Conservation (phyloP, 2,888 invertebrate genomes). For the Gibbula magus region DNA sequence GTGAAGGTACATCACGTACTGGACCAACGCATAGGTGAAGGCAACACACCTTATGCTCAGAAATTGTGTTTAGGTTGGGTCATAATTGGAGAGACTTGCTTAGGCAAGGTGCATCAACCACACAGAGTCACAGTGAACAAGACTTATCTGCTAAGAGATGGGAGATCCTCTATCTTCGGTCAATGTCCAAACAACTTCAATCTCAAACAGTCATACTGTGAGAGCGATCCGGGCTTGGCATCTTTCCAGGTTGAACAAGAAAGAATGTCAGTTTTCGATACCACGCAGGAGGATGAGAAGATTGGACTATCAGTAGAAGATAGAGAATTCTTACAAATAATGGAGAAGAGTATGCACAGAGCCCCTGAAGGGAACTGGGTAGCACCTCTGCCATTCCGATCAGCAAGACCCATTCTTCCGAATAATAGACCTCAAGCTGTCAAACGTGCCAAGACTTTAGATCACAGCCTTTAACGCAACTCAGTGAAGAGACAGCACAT, state of each 20-base stretch:
- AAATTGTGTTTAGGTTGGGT: conserved; percentile 36
- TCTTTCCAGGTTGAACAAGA: background rate
- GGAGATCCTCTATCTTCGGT: conserved; percentile 8
- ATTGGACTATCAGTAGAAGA: conserved; percentile 36
- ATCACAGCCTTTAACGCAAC: conserved; percentile 17
- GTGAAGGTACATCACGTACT: conserved; percentile 43
- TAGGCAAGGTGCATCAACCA: conserved; percentile 36
- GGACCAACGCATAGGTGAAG: conserved; percentile 34
- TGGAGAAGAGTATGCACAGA: conserved; percentile 27
- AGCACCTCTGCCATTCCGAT: conserved; percentile 36
- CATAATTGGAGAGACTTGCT: conserved; percentile 39
- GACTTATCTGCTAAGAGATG: conserved; percentile 8
- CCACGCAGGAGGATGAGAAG: conserved; percentile 35
- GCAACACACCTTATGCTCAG: conserved; percentile 35
- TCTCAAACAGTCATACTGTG: no score
- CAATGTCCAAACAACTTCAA: conserved; percentile 25
- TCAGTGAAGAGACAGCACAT: conserved; percentile 24
- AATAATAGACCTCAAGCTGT: conserved; percentile 35
- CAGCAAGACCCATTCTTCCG: conserved; percentile 14
- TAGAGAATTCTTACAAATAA: conserved; percentile 31
- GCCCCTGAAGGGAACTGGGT: conserved; percentile 26
- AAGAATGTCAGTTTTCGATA: conserved; percentile 17
- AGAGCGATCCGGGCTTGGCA: no score
- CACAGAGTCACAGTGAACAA: conserved; percentile 29
- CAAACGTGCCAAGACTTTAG: conserved; percentile 25